Evolutionary conservation across 2,888 invertebrate genomes (phyloP), one percentile per base, ranked within the genome.

Genomic region (Idaea biselata): DNA sequence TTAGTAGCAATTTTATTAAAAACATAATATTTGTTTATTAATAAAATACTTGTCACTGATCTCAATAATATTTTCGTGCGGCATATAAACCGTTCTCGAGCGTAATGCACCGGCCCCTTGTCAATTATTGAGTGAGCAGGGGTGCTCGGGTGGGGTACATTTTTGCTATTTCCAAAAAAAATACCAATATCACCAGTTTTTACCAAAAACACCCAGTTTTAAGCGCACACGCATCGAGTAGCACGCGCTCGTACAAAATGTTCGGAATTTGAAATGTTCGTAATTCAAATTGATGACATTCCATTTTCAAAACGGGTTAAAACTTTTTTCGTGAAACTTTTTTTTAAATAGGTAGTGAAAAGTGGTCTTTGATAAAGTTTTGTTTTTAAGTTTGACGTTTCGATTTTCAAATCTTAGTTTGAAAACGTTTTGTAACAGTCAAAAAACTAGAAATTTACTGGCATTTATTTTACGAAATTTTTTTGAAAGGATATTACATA

Each of bases 121-220:
- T 82, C 81, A 81, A 82, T 83, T 83, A 85, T 83, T 82, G 79
- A 79, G 77, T 66, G 67, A 32, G 63, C 69, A 80, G 79, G 87
- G 88, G 87, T 79, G 81, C 78, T 75, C 80, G 84, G 82, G 82
- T 84, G 86, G 89, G 87, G 87, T 79, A 76, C 66, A 84, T 84
- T 90, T 90, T 91, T 88, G 90, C 86, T 86, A 87, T 91, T 91
- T 92, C 79, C 77, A 86, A 84, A 82, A 82, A 86, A 87, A 91
- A 89, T 87, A 89, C 86, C 84, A 83, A 74, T 70, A 79, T 70
- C 76, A 87, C 83, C 77, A 83, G 84, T 89, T 91, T 90, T 91
- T 91, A 91, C 90, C 77, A 91, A 91, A 79, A 92, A 91, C 88
- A 86, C 73, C 7, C 83, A 89, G 89, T 90, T 88, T 88, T 81